phyloP scores from a whole-genome alignment of 2,113 vertebrate genomes.

The Gopherus evgoodei region DNA sequence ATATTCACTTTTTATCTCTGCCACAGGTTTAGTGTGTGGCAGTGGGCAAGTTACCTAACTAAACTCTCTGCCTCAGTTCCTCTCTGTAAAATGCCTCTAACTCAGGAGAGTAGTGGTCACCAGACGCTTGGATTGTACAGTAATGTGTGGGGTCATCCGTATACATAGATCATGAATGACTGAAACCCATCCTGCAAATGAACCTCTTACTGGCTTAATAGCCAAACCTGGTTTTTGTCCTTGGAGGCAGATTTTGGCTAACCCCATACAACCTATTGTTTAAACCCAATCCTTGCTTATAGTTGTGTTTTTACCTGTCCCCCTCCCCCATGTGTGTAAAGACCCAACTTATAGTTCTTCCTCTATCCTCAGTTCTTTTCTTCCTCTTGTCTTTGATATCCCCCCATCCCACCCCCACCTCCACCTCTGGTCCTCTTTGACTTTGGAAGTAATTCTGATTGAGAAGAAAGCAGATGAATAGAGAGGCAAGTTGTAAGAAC shows the following conservation, averaged over 20 bases:
- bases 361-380: neutral
- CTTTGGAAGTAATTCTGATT: neutral
- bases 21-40: neutral
- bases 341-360: neutral
- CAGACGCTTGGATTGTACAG: neutral
- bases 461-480: neutral
- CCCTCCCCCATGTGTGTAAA: no score
- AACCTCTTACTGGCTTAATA: neutral
- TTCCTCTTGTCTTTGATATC: neutral
- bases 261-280: neutral
- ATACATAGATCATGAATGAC: neutral
- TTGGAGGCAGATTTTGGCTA: neutral
- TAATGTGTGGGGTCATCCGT: neutral
- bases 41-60: neutral
- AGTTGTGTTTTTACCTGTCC: neutral
- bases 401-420: accelerated
- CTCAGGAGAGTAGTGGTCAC: no score
- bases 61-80: no score
- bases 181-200: neutral
- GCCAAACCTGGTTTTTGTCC: neutral
- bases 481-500: neutral
- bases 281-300: neutral
- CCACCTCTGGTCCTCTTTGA: neutral
- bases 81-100: no score
- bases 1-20: neutral